Percentiles rank a stretch among this genome's conserved stretches.
Evolutionary conservation across 2,888 invertebrate species (phyloP).

Genomic region (Hypolimnas misippus): DNA sequence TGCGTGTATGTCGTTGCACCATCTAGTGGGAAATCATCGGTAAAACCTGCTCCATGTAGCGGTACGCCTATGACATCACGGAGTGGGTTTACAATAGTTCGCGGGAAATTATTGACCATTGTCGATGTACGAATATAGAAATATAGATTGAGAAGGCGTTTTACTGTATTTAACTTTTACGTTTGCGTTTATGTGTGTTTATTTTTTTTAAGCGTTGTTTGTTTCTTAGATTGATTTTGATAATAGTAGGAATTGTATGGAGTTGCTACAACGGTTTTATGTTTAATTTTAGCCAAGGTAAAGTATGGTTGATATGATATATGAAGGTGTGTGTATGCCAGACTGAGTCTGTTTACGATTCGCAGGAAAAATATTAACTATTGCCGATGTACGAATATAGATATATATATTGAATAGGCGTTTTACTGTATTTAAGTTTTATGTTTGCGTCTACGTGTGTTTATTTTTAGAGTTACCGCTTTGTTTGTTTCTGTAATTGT

Average conservation of each 20-base stretch:
- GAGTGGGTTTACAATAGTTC: conserved; percentile 78
- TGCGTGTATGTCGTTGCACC: conserved; percentile 15
- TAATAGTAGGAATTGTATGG: no score
- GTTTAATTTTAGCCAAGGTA: no score
- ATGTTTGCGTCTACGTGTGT: no score
- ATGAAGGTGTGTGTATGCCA: conserved; percentile 69
- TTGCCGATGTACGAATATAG: conserved; percentile 29
- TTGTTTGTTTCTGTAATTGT: no score
- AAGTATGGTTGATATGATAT: no score
- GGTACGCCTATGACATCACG: conserved; percentile 73
- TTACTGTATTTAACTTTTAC: background rate
- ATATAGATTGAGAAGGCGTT: conserved; percentile 11
- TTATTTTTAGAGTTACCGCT: no score
- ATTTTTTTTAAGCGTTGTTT: background rate
- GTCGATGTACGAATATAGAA: conserved; percentile 27
- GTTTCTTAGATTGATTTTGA: background rate
- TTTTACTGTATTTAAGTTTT: background rate
- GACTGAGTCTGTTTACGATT: conserved; percentile 78
- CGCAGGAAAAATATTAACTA: conserved; percentile 55
- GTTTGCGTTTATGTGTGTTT: background rate
- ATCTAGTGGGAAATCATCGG: conserved; percentile 22
- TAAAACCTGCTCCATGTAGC: conserved; percentile 23
- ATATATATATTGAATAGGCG: conserved; percentile 8
- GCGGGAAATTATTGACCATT: conserved; percentile 53
- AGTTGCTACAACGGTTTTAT: no score